Base-by-base conservation (phyloP, 2,797 vertebrate genomes). In the Australoheros facetus region DNA sequence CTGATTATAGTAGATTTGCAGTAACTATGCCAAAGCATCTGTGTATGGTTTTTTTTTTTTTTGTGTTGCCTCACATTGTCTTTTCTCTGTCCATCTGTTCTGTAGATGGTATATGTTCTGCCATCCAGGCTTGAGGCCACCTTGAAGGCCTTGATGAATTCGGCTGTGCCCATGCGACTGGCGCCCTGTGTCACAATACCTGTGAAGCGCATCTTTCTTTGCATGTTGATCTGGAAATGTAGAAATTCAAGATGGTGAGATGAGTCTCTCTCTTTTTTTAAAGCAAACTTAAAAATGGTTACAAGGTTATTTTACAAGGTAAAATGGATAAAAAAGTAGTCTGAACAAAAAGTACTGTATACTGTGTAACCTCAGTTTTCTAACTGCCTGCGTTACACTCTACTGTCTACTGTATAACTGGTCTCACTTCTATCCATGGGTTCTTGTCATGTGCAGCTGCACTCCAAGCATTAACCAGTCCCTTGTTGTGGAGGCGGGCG, bases 381-480 rank as follows among this genome's bases (percentile, higher is more conserved):
- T 30, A 69, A 69, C 23, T 69, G 26, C 42, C 42, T 75, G 32
- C 13, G 8, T 54, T 60, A 42, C 30, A 12, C 32, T 62, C 34
- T 26, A 78, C 26, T 26, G 39, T 69, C 6, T 55, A 69, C 21
- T 12, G 21, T 5, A 32, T 37, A 14, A 53, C 26, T 37, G 17
- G 3, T 51, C 82, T 82, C 71, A 98, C 98, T 97, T 99, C 94
- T 60, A 99, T 97, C 98, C 98, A 99, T 4, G 98, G 97, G 75
- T 88, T 97, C 88, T 87, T 95, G 94, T 99, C 98, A 0, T 98
- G 97, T 73, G 96, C 92, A 19, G 97, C 97, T 14, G 98, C 91
- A 2, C 97, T 98, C 98, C 98, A 99, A n/a, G 98, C 98, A 0
- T 99, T 99, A 57, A 98, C 98, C 0, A 99, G 94, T 32, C 98